Base-by-base conservation (phyloP, 1,140 invertebrate species). In the Pseudobourletiella spinata region DNA sequence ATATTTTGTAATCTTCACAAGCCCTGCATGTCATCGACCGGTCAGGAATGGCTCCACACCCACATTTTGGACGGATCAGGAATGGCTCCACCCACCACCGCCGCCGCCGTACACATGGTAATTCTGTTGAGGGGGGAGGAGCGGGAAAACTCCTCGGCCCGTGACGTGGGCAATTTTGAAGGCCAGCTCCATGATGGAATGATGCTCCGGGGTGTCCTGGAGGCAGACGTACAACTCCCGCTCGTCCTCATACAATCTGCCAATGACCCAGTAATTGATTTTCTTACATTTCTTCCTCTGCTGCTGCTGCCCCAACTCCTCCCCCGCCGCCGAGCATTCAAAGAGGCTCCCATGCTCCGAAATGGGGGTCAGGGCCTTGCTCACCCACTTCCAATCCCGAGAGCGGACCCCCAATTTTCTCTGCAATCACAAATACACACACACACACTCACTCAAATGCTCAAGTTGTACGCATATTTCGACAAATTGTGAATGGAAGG, bases 141-240 rank as follows among this genome's bases (percentile, higher is more conserved):
- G n/a, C 30, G 29, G 8, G 39, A n/a, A n/a, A n/a, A n/a, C n/a
- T n/a, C n/a, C n/a, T n/a, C n/a, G 4, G n/a, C 28, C 50, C 8
- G 29, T 60, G 6, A 20, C 32, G 24, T 65, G 59, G 58, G 66
- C 66, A 16, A 68, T 18, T 63, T 65, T 68, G 73, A 88, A 89
- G 15, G 86, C 86, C 71, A 89, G 80, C 79, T 90, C 87, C 6
- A 88, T 81, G 57, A 89, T 78, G 78, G 89, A 89, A 73, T 89
- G 87, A 0, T 87, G 85, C 11, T 62, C 44, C 6, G 86, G 79
- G 43, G 81, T 81, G 62, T 89, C 86, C 63, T 86, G 80, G 73
- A 88, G 87, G 74, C 88, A 90, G 28, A 89, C 79, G 71, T 89
- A 91, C 0, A 89, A 75, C 73, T 90, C 87, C 70, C 83, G 80